Conservation (phyloP, 2,888 invertebrate genomes). For the Diachrysia chrysitis region DNA sequence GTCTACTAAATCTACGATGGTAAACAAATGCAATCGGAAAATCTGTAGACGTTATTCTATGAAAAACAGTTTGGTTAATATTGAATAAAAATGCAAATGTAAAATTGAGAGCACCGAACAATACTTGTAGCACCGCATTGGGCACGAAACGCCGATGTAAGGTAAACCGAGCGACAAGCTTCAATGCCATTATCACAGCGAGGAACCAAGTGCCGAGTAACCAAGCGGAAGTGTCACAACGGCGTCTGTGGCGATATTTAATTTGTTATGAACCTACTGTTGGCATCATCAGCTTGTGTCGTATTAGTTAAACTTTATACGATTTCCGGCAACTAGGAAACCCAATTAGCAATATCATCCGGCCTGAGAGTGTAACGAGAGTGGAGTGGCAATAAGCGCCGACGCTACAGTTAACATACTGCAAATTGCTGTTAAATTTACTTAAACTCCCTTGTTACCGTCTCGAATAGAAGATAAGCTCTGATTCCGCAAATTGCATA, state of each 20-base stretch:
- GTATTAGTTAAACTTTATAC: constrained; percentile 84
- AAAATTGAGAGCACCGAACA: neutral
- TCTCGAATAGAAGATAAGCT: constrained; percentile 66
- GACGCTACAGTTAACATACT: constrained; percentile 80
- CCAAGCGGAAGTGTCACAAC: constrained; percentile 22
- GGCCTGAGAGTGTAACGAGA: constrained; percentile 77
- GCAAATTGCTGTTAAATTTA: constrained; percentile 84
- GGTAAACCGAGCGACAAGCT: constrained; percentile 19
- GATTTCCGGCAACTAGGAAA: constrained; percentile 83
- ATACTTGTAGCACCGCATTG: constrained; percentile 7
- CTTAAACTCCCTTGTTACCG: constrained; percentile 74
- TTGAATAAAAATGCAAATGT: neutral
- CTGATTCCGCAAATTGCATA: constrained; percentile 67
- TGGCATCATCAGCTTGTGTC: constrained; percentile 69
- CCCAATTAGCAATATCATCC: constrained; percentile 88
- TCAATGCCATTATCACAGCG: constrained; percentile 20
- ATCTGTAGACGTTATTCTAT: neutral
- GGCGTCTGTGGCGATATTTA: constrained; percentile 41
- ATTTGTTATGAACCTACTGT: constrained; percentile 62
- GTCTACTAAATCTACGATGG: neutral
- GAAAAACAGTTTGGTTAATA: neutral
- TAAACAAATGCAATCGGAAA: neutral
- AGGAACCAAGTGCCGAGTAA: constrained; percentile 13
- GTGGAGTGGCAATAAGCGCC: constrained; percentile 77
- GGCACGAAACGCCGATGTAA: constrained; percentile 7